Percentiles rank a stretch among this genome's conserved stretches.
Evolutionary conservation across 2,888 invertebrate genomes (phyloP).

Genomic region (Heliconius aoede): DNA sequence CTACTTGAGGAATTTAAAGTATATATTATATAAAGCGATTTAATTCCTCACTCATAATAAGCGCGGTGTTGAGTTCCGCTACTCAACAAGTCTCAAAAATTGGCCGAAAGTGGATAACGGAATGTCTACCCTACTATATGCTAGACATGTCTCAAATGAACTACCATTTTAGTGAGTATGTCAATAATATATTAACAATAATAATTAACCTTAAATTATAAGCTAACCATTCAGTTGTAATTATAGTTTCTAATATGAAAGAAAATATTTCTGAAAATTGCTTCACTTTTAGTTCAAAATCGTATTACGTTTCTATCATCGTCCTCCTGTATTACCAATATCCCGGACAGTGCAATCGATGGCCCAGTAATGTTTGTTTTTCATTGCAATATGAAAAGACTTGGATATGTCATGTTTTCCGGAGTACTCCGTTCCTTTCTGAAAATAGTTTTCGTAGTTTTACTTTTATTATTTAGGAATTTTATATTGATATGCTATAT

Average conservation of each 20-base stretch:
- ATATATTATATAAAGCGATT: too few relatives aligned
- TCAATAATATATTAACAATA: too few relatives aligned
- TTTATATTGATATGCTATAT: constrained; percentile 3
- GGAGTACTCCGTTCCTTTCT: constrained; percentile 52
- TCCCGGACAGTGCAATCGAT: constrained; percentile 27
- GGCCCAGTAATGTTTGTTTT: constrained; percentile 33
- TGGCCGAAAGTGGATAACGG: background rate
- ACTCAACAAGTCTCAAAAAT: too few relatives aligned
- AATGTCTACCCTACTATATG: background rate
- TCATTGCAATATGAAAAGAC: constrained; percentile 53
- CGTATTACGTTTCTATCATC: constrained; percentile 19
- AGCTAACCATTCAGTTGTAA: background rate
- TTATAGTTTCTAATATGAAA: background rate
- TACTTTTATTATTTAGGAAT: background rate
- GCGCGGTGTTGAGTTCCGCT: too few relatives aligned
- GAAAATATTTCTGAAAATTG: background rate
- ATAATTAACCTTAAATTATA: too few relatives aligned
- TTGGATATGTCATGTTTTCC: constrained; percentile 64
- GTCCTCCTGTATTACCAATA: constrained; percentile 23
- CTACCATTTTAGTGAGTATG: too few relatives aligned
- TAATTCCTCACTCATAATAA: background rate
- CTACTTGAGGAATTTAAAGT: too few relatives aligned
- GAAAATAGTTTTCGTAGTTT: background rate
- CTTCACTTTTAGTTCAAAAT: background rate
- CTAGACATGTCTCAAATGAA: too few relatives aligned